A percentile compares a stretch with the other conserved stretches of the same genome.
These are phyloP conservation scores for Collichthys lucidus DNA, from an alignment of 2,113 vertebrate species.

Conservation along the genomic window DNA sequence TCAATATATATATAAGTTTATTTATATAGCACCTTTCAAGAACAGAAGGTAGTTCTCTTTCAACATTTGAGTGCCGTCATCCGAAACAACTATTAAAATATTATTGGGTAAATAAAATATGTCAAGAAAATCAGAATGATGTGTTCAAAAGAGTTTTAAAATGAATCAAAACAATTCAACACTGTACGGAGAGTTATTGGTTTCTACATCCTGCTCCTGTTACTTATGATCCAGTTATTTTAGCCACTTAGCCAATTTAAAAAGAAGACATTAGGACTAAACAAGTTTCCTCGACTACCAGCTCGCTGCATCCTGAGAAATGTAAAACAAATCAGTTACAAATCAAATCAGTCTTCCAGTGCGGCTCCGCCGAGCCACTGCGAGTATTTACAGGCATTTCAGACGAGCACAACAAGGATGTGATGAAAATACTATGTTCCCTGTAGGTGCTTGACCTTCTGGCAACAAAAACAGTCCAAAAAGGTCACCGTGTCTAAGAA, in stretches of 20 bases:
- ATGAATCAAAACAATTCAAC: not conserved
- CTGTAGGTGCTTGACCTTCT: slow-evolving; percentile 51
- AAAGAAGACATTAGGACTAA: not conserved
- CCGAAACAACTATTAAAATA: not conserved
- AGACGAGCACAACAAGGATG: slow-evolving; percentile 19
- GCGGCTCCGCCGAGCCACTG: slow-evolving; percentile 3
- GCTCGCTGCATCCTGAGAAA: not conserved
- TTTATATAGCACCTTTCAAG: no score
- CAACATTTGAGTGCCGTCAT: no score
- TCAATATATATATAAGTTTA: no score
- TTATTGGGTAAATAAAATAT: not conserved
- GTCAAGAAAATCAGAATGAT: not conserved
- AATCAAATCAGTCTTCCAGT: not conserved
- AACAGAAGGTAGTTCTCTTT: not conserved
- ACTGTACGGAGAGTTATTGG: not conserved
- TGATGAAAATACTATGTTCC: slow-evolving; percentile 28
- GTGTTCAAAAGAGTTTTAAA: not conserved
- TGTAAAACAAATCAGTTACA: not conserved
- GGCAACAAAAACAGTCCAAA: slow-evolving; percentile 27
- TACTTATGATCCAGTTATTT: not conserved
- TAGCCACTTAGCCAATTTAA: not conserved
- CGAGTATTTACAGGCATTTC: slow-evolving; percentile 34
- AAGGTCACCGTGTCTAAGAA: slow-evolving; percentile 47
- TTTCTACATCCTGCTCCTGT: not conserved
- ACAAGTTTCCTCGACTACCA: not conserved